Conservation (phyloP, 2,797 vertebrate genomes). For the Cirrhinus mrigala region DNA sequence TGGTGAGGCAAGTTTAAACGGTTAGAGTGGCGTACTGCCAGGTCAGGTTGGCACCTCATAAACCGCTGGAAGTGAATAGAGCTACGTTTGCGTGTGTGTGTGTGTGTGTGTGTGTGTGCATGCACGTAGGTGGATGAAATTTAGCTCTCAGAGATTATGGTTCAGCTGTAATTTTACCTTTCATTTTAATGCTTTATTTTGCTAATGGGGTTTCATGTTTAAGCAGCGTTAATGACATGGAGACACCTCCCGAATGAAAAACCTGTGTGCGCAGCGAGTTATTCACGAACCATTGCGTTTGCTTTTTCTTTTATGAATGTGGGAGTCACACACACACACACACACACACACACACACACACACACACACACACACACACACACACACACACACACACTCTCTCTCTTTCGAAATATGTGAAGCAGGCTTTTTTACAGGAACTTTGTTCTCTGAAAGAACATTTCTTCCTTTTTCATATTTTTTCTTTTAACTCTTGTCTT, state of each 20-base stretch:
- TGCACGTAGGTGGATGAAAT: conserved; percentile 47
- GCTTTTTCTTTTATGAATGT: conserved; percentile 13
- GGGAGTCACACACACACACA: conserved; percentile 2
- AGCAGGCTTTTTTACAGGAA: not conserved
- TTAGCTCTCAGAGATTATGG: conserved; percentile 32
- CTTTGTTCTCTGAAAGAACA: not conserved
- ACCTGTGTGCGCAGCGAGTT: conserved; percentile 20
- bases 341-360: not conserved
- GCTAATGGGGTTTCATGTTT: conserved; percentile 50
- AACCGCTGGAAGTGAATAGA: conserved; percentile 34
- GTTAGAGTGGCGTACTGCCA: conserved; percentile 34
- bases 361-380: not conserved
- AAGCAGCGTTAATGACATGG: conserved; percentile 47
- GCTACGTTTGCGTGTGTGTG: not conserved
- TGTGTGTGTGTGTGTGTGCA: conserved; percentile 21
- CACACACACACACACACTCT: conserved; percentile 13
- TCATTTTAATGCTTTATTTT: conserved; percentile 51
- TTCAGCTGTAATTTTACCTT: conserved; percentile 50
- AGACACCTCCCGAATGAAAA: conserved; percentile 46
- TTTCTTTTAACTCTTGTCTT: not conserved
- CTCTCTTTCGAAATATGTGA: not conserved
- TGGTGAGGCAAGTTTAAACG: conserved; percentile 41
- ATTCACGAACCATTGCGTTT: conserved; percentile 24
- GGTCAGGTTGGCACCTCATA: conserved; percentile 52
- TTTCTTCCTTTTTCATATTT: conserved; percentile 5